phyloP scores from a whole-genome alignment of 2,113 vertebrate species.

The Coregonus clupeaformis region DNA sequence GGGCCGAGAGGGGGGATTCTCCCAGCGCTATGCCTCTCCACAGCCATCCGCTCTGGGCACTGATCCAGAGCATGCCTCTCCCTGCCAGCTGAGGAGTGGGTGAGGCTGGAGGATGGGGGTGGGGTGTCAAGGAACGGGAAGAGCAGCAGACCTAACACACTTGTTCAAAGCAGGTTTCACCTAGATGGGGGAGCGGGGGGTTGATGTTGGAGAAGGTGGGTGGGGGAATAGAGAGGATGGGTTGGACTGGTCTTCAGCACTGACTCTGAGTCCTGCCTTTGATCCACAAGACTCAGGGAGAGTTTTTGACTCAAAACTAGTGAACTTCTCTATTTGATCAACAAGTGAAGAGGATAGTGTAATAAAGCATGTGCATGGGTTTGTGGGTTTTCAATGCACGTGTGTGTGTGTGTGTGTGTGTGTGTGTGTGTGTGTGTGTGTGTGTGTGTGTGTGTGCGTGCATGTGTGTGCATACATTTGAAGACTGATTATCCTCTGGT shows the following conservation, averaged over 20 bases:
- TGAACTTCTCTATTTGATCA: too few species aligned
- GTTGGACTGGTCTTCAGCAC: too few species aligned
- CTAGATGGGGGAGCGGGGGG: too few species aligned
- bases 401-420: too few species aligned
- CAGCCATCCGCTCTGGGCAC: constrained; percentile 3
- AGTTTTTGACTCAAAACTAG: too few species aligned
- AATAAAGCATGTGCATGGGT: neutral
- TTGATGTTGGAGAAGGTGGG: too few species aligned
- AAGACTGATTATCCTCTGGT: neutral
- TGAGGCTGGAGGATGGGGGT: neutral
- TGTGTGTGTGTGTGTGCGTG: neutral
- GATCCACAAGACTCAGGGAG: too few species aligned
- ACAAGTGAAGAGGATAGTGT: too few species aligned
- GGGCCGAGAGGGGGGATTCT: neutral
- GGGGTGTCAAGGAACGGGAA: neutral
- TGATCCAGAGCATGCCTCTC: constrained; percentile 10
- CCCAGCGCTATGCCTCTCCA: neutral
- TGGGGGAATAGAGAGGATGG: too few species aligned
- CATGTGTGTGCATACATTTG: neutral
- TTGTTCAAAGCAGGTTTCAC: neutral
- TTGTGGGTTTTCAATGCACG: neutral
- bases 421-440: neutral
- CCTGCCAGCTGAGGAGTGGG: neutral
- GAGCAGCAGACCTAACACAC: neutral
- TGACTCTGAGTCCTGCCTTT: too few species aligned